A percentile compares a stretch with the other conserved stretches of the same genome.
These are phyloP conservation scores for Nasua narica DNA, from an alignment of 2,797 vertebrate genomes.

Conservation along the genomic window DNA sequence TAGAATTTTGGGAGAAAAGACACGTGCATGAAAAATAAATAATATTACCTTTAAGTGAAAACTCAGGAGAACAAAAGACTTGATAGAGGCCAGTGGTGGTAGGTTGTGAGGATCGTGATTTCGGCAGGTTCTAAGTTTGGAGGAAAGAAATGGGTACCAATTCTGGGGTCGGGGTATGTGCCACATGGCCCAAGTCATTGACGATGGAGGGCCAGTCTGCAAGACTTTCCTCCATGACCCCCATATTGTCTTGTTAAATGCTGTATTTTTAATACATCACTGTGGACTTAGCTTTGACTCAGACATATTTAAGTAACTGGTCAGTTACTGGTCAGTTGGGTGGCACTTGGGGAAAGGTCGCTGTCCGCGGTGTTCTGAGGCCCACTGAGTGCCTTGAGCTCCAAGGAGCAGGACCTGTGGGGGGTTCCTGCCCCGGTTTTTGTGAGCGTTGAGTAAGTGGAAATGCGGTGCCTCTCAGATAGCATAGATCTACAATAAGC, in stretches of 20 bases:
- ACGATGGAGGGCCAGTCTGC: background rate
- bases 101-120: background rate
- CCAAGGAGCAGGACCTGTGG: background rate
- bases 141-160: background rate
- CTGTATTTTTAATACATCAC: background rate
- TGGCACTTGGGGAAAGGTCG: background rate
- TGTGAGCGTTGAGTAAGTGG: background rate
- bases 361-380: background rate
- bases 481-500: background rate
- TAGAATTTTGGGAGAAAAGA: background rate
- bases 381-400: background rate
- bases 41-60: conserved; percentile 12
- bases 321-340: background rate
- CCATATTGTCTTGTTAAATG: background rate
- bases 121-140: background rate
- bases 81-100: background rate
- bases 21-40: background rate
- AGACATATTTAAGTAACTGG: background rate
- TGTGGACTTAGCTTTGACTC: background rate
- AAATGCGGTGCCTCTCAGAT: background rate
- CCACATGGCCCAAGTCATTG: background rate
- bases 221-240: background rate
- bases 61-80: background rate
- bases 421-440: background rate
- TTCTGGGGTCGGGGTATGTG: background rate